A percentile compares a stretch with the other conserved stretches of the same genome.
Conservation (phyloP, 2,113 vertebrate genomes). For the Nothocercus nigrocapillus region DNA sequence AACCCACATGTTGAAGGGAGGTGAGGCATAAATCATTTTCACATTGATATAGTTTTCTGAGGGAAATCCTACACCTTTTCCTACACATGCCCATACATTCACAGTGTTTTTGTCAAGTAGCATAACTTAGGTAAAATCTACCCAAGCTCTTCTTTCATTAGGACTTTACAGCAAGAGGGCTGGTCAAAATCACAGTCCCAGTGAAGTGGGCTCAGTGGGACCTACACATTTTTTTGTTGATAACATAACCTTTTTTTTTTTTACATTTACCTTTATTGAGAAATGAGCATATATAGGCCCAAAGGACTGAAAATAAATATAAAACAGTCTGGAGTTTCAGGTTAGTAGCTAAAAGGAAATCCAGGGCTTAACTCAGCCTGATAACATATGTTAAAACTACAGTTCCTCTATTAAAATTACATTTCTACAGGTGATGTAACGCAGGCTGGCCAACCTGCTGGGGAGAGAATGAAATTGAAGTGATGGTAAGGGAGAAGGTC, state of each 20-base stretch:
- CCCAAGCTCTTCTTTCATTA: neutral
- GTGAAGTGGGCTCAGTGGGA: neutral
- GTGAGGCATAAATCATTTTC: neutral
- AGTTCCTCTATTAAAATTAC: neutral
- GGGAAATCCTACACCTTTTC: neutral
- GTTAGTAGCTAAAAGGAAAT: neutral
- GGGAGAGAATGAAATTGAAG: neutral
- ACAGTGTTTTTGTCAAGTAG: neutral
- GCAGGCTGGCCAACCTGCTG: neutral
- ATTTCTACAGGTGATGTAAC: neutral
- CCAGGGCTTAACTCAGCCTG: neutral
- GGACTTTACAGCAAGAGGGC: neutral
- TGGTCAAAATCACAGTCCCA: neutral
- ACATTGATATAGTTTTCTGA: neutral
- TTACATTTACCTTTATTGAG: neutral
- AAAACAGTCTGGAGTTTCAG: neutral
- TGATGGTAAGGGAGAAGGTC: fast-evolving
- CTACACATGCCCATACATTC: neutral
- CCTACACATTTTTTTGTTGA: neutral
- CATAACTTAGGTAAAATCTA: neutral
- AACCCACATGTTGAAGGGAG: neutral
- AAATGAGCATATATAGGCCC: neutral
- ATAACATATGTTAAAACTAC: neutral
- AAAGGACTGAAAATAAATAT: neutral
- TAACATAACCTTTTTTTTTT: neutral